Evolutionary conservation across 2,113 vertebrate species (phyloP), one percentile per base, ranked within the genome.

Genomic region (Mormoops blainvillei): DNA sequence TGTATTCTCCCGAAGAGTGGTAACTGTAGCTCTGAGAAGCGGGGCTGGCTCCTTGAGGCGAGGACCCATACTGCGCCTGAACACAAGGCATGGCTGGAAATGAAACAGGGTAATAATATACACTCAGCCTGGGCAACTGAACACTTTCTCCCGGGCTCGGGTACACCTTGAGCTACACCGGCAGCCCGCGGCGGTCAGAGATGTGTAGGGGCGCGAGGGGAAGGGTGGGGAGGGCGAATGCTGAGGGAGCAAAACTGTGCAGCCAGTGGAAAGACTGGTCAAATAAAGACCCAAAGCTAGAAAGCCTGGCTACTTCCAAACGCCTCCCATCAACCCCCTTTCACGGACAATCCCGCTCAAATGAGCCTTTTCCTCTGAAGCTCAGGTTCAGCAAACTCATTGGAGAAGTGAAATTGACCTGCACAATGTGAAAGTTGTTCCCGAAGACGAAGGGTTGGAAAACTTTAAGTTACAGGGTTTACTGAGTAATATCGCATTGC

Each of bases 21-120:
- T 99, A 99, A 98, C 99, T 99, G 99, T 99, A 99, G 99, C 99
- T 99, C 99, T 99, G 99, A 98, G 99, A 99, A 98, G 99, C 99
- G 98, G 99, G 99, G 99, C 99, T 99, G 98, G 99, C 99, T 99
- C 99, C 99, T 99, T 99, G 99, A 97, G 99, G 99, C 99, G 99
- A 99, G 99, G 99, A 99, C 99, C 99, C 99, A 99, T 99, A 99
- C 99, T 99, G 99, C 99, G 99, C 99, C 99, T 99, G 99, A 98
- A 99, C 99, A 98, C 99, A 99, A 99, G 99, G 99, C 99, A 99
- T 99, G 99, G 99, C 99, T 99, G 99, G 83, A 98, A 99, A 99
- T 97, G 98, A 99, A 98, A 99, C 98, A 98, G 94, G 97, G 98
- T 94, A 93, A 98, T 93, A 77, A 98, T 94, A 76, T 94, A 98